Evolutionary conservation across 2,888 invertebrate species (phyloP).

Genomic region (Ashinkailepas kermadecensis): DNA sequence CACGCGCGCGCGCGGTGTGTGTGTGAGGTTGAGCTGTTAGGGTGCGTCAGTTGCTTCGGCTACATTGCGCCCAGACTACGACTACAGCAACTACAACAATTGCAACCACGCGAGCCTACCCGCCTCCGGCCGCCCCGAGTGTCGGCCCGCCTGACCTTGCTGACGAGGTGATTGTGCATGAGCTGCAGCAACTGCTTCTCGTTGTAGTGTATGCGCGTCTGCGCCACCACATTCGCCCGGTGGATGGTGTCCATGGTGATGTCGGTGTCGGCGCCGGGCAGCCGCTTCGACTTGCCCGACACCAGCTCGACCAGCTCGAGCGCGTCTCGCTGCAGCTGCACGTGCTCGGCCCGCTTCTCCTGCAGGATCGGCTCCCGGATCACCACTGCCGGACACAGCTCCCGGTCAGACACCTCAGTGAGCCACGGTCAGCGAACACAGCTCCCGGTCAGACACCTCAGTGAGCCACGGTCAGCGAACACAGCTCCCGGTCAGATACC

Average conservation of each 20-base stretch:
- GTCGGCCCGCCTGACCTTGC: slow-evolving; percentile 40
- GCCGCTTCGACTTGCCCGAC: slow-evolving; percentile 74
- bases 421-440: too few relatives aligned
- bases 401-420: too few relatives aligned
- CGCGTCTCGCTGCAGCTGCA: slow-evolving; percentile 90
- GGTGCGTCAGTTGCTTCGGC: too few relatives aligned
- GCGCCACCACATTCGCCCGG: slow-evolving; percentile 84
- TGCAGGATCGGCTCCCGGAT: slow-evolving; percentile 96
- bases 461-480: too few relatives aligned
- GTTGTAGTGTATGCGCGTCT: slow-evolving; percentile 91
- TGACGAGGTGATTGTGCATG: slow-evolving; percentile 76
- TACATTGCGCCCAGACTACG: slow-evolving; percentile 11
- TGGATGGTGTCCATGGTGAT: slow-evolving; percentile 30
- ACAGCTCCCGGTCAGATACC: too few relatives aligned
- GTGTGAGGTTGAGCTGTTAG: too few relatives aligned
- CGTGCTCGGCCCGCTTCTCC: slow-evolving; percentile 91
- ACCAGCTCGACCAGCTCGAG: slow-evolving; percentile 80
- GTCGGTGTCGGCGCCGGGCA: slow-evolving; percentile 38
- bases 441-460: too few relatives aligned
- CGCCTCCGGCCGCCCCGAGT: slow-evolving; percentile 44
- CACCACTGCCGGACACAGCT: slow-evolving; percentile 50
- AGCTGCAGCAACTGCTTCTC: slow-evolving; percentile 85
- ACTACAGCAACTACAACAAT: slow-evolving; percentile 57
- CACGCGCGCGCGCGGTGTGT: too few relatives aligned
- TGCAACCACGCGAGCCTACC: slow-evolving; percentile 66